A percentile compares a stretch with the other conserved stretches of the same genome.
Evolutionary conservation across 2,113 vertebrate species (phyloP).

Genomic region (Synchiropus splendidus): DNA sequence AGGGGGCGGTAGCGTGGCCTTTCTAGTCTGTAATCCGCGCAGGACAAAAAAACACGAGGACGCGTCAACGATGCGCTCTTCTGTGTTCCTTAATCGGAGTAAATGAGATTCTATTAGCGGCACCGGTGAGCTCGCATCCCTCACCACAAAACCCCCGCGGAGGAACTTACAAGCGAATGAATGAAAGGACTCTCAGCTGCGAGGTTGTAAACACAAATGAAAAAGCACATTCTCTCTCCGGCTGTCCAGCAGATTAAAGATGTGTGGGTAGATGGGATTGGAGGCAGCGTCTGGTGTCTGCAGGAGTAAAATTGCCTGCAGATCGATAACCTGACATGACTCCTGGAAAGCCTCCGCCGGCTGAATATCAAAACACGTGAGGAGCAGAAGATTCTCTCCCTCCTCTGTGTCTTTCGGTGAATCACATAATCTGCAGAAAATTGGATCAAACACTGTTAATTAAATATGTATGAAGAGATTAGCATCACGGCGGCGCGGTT

Average conservation of each 20-base stretch:
- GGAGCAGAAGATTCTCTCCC: constrained; percentile 4
- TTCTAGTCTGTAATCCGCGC: too few relatives aligned
- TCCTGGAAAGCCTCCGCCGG: constrained; percentile 6
- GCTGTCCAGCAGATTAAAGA: constrained; percentile 19
- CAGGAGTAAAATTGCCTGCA: constrained; percentile 27
- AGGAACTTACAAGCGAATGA: constrained; percentile 22
- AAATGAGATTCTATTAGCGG: too few relatives aligned
- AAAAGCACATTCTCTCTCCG: not conserved
- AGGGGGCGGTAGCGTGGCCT: too few relatives aligned
- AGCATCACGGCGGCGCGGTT: too few relatives aligned
- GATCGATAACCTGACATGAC: constrained; percentile 45
- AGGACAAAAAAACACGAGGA: too few relatives aligned
- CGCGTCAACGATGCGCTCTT: too few relatives aligned
- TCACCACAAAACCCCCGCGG: constrained; percentile 9
- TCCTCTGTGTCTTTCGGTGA: not conserved
- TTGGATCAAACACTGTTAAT: too few relatives aligned
- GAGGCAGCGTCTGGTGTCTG: constrained; percentile 12
- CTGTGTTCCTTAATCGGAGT: too few relatives aligned
- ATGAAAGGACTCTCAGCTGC: not conserved
- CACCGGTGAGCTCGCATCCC: not conserved
- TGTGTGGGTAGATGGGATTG: constrained; percentile 22
- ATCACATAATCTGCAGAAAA: not conserved
- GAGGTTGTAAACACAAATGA: constrained; percentile 1
- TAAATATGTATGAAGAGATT: too few relatives aligned
- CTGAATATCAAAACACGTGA: constrained; percentile 32